Evolutionary conservation across 2,113 vertebrate species (phyloP).

Genomic region (Melanostigma gelatinosum): DNA sequence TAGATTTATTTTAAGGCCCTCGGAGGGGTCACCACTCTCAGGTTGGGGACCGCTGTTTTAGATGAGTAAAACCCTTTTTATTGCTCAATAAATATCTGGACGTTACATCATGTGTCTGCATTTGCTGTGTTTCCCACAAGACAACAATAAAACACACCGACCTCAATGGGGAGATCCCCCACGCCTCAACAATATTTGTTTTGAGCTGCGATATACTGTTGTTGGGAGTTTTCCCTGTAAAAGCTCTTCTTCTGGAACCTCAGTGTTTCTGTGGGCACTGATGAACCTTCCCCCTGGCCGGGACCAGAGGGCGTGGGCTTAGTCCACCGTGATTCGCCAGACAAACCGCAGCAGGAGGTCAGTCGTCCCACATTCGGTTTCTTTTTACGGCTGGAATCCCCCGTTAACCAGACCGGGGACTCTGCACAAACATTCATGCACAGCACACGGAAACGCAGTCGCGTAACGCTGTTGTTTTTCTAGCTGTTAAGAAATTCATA

Average conservation of each 20-base stretch:
- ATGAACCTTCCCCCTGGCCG: constrained; percentile 26
- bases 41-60: background rate
- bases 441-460: constrained; percentile 52
- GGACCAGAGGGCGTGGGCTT: constrained; percentile 54
- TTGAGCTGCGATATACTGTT: background rate
- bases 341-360: constrained; percentile 55
- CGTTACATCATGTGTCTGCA: background rate
- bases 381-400: constrained; percentile 67
- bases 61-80: background rate
- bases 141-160: background rate
- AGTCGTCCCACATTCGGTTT: constrained; percentile 40
- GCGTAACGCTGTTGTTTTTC: constrained; percentile 42
- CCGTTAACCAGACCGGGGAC: constrained; percentile 55
- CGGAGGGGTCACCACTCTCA: background rate
- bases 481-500: constrained; percentile 44
- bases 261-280: constrained; percentile 33
- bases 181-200: constrained; percentile 15
- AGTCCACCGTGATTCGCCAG: constrained; percentile 31
- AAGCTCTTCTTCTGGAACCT: constrained; percentile 19
- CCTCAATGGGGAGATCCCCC: background rate
- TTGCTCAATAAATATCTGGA: background rate
- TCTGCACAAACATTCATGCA: constrained; percentile 56
- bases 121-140: background rate
- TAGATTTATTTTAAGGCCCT: background rate
- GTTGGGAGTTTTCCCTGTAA: constrained; percentile 27